phyloP scores from a whole-genome alignment of 2,888 invertebrate genomes.

The Ditula angustiorana region DNA sequence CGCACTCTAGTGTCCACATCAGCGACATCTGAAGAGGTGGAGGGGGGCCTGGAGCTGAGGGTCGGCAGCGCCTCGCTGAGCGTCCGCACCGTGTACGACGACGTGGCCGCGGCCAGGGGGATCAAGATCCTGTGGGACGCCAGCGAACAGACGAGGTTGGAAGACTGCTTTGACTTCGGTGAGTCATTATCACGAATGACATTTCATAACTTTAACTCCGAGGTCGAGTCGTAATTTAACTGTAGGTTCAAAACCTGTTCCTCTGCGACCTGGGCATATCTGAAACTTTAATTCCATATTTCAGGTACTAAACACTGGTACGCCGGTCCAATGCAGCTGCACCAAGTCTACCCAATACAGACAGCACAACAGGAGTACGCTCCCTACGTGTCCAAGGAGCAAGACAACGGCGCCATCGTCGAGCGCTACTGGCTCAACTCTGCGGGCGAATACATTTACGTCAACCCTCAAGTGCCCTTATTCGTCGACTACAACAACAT shows the following conservation, averaged over 20 bases:
- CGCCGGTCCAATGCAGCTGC: conserved; percentile 86
- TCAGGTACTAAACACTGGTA: conserved; percentile 86
- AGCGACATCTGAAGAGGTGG: conserved; percentile 61
- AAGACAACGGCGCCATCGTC: conserved; percentile 83
- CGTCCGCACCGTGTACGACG: conserved; percentile 62
- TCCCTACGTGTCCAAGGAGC: conserved; percentile 83
- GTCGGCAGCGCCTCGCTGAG: conserved; percentile 65
- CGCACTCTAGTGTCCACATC: conserved; percentile 63
- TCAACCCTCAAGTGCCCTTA: conserved; percentile 87
- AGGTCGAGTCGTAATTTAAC: no score
- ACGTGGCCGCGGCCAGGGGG: conserved; percentile 57
- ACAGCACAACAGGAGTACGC: conserved; percentile 76
- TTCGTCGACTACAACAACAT: conserved; percentile 89
- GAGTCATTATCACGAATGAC: not conserved
- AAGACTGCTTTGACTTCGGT: conserved; percentile 82
- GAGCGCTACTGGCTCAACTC: conserved; percentile 91
- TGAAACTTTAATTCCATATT: conserved; percentile 31
- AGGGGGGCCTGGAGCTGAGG: conserved; percentile 62
- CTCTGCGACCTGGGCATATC: no score
- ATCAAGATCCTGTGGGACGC: conserved; percentile 71
- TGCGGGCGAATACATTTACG: conserved; percentile 88
- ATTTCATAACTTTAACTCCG: not conserved
- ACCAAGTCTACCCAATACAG: conserved; percentile 87
- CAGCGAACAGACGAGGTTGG: conserved; percentile 58
- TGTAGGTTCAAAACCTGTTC: no score